Percentiles rank a stretch among this genome's conserved stretches.
phyloP scores from a whole-genome alignment of 1,140 invertebrate genomes.

The Bombus haemorrhoidalis region DNA sequence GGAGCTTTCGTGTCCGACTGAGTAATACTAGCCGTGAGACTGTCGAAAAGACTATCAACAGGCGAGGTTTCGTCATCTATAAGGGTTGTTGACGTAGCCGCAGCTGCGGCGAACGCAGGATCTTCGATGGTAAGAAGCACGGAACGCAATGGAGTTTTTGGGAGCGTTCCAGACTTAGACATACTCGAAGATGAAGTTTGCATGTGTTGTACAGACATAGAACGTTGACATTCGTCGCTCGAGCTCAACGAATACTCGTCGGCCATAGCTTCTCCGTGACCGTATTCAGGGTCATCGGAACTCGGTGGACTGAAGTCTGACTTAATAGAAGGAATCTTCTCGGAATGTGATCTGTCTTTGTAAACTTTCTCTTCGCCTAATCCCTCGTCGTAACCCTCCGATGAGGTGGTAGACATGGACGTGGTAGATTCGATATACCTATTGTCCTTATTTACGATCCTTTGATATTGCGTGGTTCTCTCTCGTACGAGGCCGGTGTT shows the following conservation, averaged over 20 bases:
- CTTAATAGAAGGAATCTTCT: constrained; percentile 78
- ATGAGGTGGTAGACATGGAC: constrained; percentile 82
- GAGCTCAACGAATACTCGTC: constrained; percentile 86
- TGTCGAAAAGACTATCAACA: constrained; percentile 89
- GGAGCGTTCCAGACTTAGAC: constrained; percentile 70
- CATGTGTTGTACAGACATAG: constrained; percentile 71
- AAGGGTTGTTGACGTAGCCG: constrained; percentile 86
- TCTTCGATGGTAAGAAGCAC: constrained; percentile 87
- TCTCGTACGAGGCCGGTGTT: constrained; percentile 82
- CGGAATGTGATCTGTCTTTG: constrained; percentile 80
- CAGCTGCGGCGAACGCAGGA: constrained; percentile 89
- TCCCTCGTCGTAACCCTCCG: constrained; percentile 83
- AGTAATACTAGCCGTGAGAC: constrained; percentile 84
- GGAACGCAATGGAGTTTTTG: constrained; percentile 75
- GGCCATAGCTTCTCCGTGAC: constrained; percentile 87
- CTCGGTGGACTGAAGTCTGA: constrained; percentile 77
- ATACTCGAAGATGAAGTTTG: constrained; percentile 67
- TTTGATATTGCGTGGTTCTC: constrained; percentile 83
- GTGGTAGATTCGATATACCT: constrained; percentile 77
- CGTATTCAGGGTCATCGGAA: constrained; percentile 82
- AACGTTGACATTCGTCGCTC: constrained; percentile 82
- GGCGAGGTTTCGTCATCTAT: constrained; percentile 91
- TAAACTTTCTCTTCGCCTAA: constrained; percentile 83
- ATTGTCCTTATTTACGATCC: constrained; percentile 79
- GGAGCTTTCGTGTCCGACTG: constrained; percentile 72